Evolutionary conservation across 1,140 invertebrate genomes (phyloP).

Genomic region (Sycophaga agraensis): DNA sequence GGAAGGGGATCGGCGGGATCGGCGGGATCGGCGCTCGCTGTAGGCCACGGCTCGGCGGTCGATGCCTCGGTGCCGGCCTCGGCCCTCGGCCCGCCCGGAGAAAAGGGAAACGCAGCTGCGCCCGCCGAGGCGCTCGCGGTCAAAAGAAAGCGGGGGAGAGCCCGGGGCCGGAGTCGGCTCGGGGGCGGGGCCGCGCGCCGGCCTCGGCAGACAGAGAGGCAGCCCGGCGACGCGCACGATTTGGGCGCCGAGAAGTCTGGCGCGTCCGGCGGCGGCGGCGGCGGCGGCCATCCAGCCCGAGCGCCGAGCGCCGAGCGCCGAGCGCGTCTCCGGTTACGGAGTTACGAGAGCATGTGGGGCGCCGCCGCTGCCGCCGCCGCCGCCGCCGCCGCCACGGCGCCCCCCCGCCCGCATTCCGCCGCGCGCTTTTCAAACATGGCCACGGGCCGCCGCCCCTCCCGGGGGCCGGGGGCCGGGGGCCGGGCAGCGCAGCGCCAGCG

Average conservation of each 20-base stretch:
- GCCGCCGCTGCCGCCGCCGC: conserved; percentile 41
- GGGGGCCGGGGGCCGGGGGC: conserved; percentile 19
- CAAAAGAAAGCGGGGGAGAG: too few relatives aligned
- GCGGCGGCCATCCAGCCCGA: conserved; percentile 24
- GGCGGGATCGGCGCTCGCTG: too few relatives aligned
- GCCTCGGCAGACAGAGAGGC: conserved; percentile 21
- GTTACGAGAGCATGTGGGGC: conserved; percentile 59
- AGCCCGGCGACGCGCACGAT: conserved; percentile 45
- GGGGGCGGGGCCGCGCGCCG: background rate
- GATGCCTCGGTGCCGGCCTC: too few relatives aligned
- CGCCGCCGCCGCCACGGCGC: conserved; percentile 49
- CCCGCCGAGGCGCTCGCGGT: too few relatives aligned
- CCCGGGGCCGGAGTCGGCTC: background rate
- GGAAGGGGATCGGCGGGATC: too few relatives aligned
- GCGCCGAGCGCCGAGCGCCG: background rate
- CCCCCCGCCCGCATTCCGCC: conserved; percentile 50
- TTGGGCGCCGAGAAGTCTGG: conserved; percentile 59
- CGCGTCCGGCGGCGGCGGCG: conserved; percentile 37
- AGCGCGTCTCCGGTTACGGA: conserved; percentile 55
- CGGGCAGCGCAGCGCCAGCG: background rate
- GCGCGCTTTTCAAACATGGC: conserved; percentile 56
- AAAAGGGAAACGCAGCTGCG: too few relatives aligned
- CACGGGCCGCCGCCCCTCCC: conserved; percentile 27
- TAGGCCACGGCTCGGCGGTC: too few relatives aligned
- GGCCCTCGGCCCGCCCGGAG: too few relatives aligned